These are phyloP conservation scores for Camponotus vicinus DNA, from an alignment of 1,140 invertebrate genomes.

Conservation along the genomic window DNA sequence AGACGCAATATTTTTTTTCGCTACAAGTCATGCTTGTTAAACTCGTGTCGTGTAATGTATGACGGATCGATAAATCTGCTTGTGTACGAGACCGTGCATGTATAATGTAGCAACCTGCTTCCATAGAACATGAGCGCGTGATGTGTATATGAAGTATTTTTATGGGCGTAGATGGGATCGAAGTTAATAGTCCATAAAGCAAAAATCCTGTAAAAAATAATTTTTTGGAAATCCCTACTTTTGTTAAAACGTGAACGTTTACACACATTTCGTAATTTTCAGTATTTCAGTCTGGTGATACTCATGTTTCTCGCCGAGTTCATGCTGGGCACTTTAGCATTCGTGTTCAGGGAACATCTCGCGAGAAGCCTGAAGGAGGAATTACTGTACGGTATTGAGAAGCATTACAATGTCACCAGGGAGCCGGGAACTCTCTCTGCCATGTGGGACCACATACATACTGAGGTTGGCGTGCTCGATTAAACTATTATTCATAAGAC, in stretches of 20 bases:
- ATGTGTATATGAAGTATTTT: neutral
- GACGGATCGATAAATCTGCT: constrained; percentile 11
- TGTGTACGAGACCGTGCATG: neutral
- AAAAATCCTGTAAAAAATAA: no score
- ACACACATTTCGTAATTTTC: constrained; percentile 71
- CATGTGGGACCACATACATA: constrained; percentile 92
- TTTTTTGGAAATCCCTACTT: neutral
- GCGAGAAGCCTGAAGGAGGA: constrained; percentile 89
- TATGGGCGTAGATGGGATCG: no score
- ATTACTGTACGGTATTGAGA: constrained; percentile 89
- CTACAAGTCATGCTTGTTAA: neutral
- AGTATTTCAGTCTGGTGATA: constrained; percentile 95
- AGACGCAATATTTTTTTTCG: neutral
- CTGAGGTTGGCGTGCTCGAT: constrained; percentile 86
- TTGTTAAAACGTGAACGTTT: neutral
- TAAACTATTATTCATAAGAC: neutral
- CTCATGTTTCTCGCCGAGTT: constrained; percentile 93
- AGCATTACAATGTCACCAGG: constrained; percentile 89
- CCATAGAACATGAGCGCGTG: neutral
- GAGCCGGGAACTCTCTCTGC: constrained; percentile 88
- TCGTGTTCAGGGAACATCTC: constrained; percentile 91
- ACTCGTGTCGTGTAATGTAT: neutral
- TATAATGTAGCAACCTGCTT: neutral
- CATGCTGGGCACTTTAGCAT: constrained; percentile 91
- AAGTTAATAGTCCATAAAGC: no score